Evolutionary conservation across 2,888 invertebrate species (phyloP), one percentile per base, ranked within the genome.

Genomic region (Platynereis dumerilii): DNA sequence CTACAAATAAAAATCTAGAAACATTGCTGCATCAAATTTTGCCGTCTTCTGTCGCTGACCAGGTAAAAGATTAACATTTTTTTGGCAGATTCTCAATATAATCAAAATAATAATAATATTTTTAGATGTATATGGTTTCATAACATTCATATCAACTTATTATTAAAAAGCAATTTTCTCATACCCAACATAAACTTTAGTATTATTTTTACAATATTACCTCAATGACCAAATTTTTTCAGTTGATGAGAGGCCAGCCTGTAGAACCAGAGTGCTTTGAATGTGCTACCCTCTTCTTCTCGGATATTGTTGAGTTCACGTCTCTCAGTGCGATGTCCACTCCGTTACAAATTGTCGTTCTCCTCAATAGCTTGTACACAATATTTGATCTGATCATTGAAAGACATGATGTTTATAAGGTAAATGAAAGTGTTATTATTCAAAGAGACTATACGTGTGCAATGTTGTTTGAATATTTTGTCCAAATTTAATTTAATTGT

Each of bases 11-110:
- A 10, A 73, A 72, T 28, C 71, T 80, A 65, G 73, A 82, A 54
- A 60, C 62, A 3, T 68, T 78, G 48, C 74, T 82, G 24, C 67
- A 72, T 44, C 70, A 72, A 57, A 72, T 78, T n/a, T 68, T 82
- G 28, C 80, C 80, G 27, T 67, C 69, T 1, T 67, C 71, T 5
- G 70, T 81, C 29, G 75, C 76, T 1, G 59, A 68, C 10, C 34
- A 34, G 34, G 34, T 34, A 34, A n/a, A n/a, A n/a, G n/a, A n/a
- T n/a, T n/a, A n/a, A n/a, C n/a, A n/a, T n/a, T n/a, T n/a, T n/a
- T n/a, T n/a, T 34, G 12, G 34, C 12, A 12, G 12, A 5, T 34
- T 34, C 34, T 34, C 5, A 12, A 34, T 7, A 34, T 12, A 34
- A 34, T 34, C 34, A 34, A 34, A n/a, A 12, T 34, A 5, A 34